A percentile compares a stretch with the other conserved stretches of the same genome.
These are phyloP conservation scores for Chromobotia macracanthus DNA, from an alignment of 2,797 vertebrate genomes.

Conservation along the genomic window DNA sequence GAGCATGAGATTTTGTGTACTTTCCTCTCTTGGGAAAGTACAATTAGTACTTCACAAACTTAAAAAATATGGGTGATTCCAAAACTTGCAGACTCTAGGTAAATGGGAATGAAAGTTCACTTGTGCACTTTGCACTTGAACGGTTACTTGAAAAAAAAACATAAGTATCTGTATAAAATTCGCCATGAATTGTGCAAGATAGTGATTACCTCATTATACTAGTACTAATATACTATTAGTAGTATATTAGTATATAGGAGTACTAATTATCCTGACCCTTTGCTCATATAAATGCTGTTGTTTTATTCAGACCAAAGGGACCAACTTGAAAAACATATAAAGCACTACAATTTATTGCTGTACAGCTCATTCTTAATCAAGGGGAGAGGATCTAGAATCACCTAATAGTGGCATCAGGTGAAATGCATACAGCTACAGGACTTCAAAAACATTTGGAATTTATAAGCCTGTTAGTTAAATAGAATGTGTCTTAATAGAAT, in stretches of 20 bases:
- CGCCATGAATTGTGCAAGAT: too few species aligned
- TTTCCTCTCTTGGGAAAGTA: slow-evolving; percentile 25
- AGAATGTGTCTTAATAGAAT: too few species aligned
- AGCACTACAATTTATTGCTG: not conserved
- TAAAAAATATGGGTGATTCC: slow-evolving; percentile 22
- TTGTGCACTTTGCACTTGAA: not conserved
- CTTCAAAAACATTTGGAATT: not conserved
- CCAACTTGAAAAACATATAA: not conserved
- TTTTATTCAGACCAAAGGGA: not conserved
- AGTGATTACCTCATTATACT: too few species aligned
- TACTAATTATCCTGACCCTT: not conserved
- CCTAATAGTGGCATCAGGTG: slow-evolving; percentile 18
- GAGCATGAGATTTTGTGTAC: slow-evolving; percentile 16
- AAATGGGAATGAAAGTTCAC: slow-evolving; percentile 11
- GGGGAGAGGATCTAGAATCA: slow-evolving; percentile 40
- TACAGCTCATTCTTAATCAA: slow-evolving; percentile 1
- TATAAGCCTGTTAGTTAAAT: too few species aligned
- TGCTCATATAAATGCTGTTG: not conserved
- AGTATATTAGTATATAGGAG: too few species aligned
- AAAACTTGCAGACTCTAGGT: not conserved
- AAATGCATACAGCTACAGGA: slow-evolving; percentile 41
- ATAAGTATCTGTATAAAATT: too few species aligned
- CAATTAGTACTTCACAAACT: not conserved
- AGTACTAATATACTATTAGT: too few species aligned
- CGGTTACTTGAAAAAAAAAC: too few species aligned